Evolutionary conservation across 2,888 invertebrate genomes (phyloP).

Genomic region (Sarcophaga caerulescens): DNA sequence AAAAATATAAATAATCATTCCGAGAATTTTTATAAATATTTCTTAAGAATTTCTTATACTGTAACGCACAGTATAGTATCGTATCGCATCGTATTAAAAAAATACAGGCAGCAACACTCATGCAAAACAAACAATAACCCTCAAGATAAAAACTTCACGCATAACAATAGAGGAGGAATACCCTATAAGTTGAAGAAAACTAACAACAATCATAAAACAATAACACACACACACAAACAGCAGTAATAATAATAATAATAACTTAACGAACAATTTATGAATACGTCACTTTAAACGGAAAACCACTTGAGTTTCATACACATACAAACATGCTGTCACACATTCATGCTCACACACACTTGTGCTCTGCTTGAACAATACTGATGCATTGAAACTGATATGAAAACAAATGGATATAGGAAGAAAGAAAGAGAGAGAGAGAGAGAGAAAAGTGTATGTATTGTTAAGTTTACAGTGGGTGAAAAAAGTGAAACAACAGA

Average conservation of each 20-base stretch:
- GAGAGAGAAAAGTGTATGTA: too few relatives aligned
- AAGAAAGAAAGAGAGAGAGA: too few relatives aligned
- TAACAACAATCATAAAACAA: conserved; percentile 13
- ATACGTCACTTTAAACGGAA: conserved; percentile 56
- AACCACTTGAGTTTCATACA: conserved; percentile 53
- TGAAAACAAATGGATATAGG: too few relatives aligned
- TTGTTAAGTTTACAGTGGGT: too few relatives aligned
- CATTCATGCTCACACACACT: background rate
- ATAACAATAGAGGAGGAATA: conserved; percentile 45
- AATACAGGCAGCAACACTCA: conserved; percentile 9
- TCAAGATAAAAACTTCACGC: conserved; percentile 22
- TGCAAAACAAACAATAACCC: background rate
- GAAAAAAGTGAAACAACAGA: too few relatives aligned
- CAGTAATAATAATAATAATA: conserved; percentile 22
- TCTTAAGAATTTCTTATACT: background rate
- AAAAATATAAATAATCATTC: background rate
- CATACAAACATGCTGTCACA: background rate
- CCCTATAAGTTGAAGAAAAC: conserved; percentile 45
- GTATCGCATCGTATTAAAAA: background rate
- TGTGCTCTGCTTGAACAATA: background rate
- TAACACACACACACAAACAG: background rate
- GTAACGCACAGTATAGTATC: too few relatives aligned
- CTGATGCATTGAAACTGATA: too few relatives aligned
- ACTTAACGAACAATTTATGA: conserved; percentile 44
- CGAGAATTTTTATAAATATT: background rate